Conservation (phyloP, 2,888 invertebrate genomes). For the Ellobium chinense region DNA sequence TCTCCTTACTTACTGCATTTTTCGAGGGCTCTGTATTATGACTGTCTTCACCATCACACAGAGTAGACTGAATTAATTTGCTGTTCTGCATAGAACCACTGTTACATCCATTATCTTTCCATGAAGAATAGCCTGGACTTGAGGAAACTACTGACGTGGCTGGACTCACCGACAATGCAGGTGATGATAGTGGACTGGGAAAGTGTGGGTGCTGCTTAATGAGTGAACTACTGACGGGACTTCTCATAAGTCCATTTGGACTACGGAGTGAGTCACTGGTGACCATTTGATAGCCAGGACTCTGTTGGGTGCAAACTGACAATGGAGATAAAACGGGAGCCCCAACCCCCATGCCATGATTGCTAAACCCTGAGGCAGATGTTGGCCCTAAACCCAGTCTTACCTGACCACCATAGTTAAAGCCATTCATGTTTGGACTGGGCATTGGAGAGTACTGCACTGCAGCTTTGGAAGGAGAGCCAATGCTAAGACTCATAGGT, state of each 20-base stretch:
- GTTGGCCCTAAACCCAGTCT: slow-evolving; percentile 8
- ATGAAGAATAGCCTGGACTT: background rate
- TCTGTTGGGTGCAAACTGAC: slow-evolving; percentile 37
- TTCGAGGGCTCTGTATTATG: background rate
- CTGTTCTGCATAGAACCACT: background rate
- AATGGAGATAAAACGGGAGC: slow-evolving; percentile 26
- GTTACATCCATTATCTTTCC: too few relatives aligned
- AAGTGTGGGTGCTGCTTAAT: background rate
- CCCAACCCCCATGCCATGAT: background rate
- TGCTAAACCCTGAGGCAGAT: slow-evolving; percentile 8
- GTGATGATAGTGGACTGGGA: background rate
- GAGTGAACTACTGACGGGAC: slow-evolving; percentile 11
- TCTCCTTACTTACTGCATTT: background rate
- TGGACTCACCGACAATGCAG: background rate
- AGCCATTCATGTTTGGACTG: slow-evolving; percentile 32
- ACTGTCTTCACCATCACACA: background rate
- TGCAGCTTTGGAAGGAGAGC: slow-evolving; percentile 21
- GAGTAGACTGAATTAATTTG: background rate
- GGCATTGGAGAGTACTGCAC: slow-evolving; percentile 43
- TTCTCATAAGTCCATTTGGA: slow-evolving; percentile 25
- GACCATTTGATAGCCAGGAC: slow-evolving; percentile 42
- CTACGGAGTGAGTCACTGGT: slow-evolving; percentile 37
- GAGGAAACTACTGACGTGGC: background rate
- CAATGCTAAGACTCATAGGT: slow-evolving; percentile 12
- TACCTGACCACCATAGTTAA: slow-evolving; percentile 12